Conservation (phyloP, 2,888 invertebrate species). For the Seira sanloemensis region DNA sequence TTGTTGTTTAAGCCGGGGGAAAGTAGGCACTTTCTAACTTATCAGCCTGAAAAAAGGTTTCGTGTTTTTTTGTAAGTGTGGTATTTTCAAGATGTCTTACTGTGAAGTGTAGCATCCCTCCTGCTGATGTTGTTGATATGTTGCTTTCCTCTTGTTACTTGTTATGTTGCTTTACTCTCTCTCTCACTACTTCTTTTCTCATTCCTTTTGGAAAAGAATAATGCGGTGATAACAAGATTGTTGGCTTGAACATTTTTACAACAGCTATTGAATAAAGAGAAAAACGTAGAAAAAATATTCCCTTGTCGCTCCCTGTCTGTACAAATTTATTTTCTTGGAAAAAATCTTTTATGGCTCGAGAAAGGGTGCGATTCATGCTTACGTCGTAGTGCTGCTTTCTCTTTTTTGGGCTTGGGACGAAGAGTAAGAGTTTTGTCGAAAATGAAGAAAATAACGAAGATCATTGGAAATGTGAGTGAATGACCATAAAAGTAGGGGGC, state of each 20-base stretch:
- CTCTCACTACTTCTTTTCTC: not conserved
- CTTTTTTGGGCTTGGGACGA: too few relatives aligned
- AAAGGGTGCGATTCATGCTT: too few relatives aligned
- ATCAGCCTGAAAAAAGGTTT: not conserved
- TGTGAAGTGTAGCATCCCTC: conserved; percentile 1
- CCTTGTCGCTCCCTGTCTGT: not conserved
- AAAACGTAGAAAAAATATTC: not conserved
- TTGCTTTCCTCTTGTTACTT: conserved; percentile 1
- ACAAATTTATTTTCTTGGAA: too few relatives aligned
- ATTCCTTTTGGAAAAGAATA: not conserved
- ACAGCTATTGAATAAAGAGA: not conserved
- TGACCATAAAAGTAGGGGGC: too few relatives aligned
- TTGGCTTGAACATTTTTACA: not conserved
- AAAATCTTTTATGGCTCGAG: too few relatives aligned
- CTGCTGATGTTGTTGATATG: not conserved
- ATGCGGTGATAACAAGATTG: not conserved
- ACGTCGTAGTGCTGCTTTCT: too few relatives aligned
- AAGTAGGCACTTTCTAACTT: not conserved
- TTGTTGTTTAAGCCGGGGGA: not conserved
- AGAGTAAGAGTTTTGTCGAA: too few relatives aligned
- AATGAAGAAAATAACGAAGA: too few relatives aligned
- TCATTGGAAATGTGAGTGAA: too few relatives aligned
- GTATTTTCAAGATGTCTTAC: conserved; percentile 4
- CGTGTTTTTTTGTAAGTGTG: not conserved
- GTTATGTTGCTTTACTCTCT: too few relatives aligned